Evolutionary conservation across 2,888 invertebrate species (phyloP).

Genomic region (Eilema caniola): DNA sequence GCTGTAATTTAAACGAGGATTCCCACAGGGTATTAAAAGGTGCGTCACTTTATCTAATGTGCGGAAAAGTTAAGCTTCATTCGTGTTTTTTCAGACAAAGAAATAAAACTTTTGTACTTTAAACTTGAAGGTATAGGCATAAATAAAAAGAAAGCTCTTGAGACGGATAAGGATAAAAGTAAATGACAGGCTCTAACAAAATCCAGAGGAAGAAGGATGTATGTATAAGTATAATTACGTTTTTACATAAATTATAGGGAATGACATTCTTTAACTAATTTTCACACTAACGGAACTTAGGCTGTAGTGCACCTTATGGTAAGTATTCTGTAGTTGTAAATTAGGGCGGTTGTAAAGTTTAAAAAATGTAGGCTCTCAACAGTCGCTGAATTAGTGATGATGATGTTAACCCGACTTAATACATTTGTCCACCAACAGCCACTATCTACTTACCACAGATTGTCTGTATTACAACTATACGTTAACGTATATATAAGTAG

Average conservation of each 20-base stretch:
- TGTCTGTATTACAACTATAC: no score
- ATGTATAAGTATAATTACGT: no score
- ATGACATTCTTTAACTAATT: no score
- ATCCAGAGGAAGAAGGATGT: no score
- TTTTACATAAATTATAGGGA: no score
- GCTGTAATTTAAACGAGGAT: constrained; percentile 1
- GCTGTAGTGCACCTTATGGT: no score
- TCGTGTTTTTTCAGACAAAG: not conserved
- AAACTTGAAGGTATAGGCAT: not conserved
- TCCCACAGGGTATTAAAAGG: constrained; percentile 1
- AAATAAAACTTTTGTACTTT: not conserved
- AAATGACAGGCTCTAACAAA: not conserved
- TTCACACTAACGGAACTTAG: no score
- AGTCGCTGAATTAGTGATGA: not conserved
- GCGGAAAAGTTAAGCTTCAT: not conserved
- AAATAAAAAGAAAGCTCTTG: not conserved
- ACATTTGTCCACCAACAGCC: not conserved
- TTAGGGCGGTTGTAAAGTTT: no score
- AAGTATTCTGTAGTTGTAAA: no score
- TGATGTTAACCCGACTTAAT: not conserved
- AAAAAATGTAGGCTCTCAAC: no score
- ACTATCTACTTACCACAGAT: no score
- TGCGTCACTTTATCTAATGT: constrained; percentile 2
- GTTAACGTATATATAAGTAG: no score
- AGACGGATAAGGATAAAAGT: not conserved